Evolutionary conservation across 2,888 invertebrate species (phyloP), one percentile per base, ranked within the genome.

Genomic region (Thalpophila matura): DNA sequence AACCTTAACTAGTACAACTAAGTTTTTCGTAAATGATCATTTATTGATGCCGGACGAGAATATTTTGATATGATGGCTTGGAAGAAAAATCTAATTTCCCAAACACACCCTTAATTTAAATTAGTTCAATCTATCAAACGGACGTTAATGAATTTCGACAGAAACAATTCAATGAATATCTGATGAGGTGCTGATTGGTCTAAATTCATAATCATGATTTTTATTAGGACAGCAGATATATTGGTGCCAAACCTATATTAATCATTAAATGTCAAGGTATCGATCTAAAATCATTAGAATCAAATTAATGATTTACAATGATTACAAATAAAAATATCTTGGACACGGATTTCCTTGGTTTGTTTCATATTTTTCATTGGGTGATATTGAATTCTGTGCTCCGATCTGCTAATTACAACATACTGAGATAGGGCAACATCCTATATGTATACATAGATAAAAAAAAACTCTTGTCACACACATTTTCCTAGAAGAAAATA

Each of bases 251-350:
- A 40, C 16, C 12, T 33, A 16, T 45, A 56, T 57, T 3, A n/a
- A 24, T 57, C 7, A 12, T 26, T 26, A 55, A 22, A 70, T 66
- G 70, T 61, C 77, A 63, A 77, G 74, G 61, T 29, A 20, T 29
- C 24, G 3, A 37, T 45, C 18, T 10, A 20, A 55, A 61, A 46
- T 38, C 1, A 38, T 35, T 12, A 53, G 14, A 20, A 12, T 29
- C 0, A 26, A 20, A 20, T 27, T 24, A 20, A 20, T 27, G 33
- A 50, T 50, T 56, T 50, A 55, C n/a, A 16, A n/a, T 50, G 5
- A 37, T 42, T 18, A 45, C 12, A 12, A 3, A 18, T 29, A 14
- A 37, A 16, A 42, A 56, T 47, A 57, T 5, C 12, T 35, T 7
- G 35, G n/a, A 29, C 1, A 22, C 45, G 50, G 18, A 71, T 66